phyloP scores from a whole-genome alignment of 2,888 invertebrate genomes.

The Tanytarsus gracilentus region DNA sequence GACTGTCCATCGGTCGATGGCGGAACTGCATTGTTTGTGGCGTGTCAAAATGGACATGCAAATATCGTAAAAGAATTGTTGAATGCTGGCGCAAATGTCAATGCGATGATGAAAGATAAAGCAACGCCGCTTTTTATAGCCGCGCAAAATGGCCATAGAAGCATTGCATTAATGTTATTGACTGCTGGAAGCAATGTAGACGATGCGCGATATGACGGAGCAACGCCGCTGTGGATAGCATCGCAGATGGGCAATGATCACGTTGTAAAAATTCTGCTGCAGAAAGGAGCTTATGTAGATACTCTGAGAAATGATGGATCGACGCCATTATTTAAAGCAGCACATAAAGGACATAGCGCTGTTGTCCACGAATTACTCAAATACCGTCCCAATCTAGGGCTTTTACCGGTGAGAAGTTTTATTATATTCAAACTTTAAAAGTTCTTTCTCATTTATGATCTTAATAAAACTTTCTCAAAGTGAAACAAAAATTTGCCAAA shows the following conservation, averaged over 20 bases:
- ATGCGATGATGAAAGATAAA: constrained; percentile 84
- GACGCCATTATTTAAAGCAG: constrained; percentile 87
- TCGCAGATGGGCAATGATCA: constrained; percentile 89
- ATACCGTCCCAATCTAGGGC: constrained; percentile 68
- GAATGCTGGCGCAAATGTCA: constrained; percentile 69
- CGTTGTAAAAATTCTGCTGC: constrained; percentile 66
- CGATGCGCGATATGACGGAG: constrained; percentile 68
- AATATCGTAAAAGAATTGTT: constrained; percentile 79
- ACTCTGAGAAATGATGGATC: constrained; percentile 75
- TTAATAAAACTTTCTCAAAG: not conserved
- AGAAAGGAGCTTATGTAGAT: constrained; percentile 71
- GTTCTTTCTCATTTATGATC: not conserved
- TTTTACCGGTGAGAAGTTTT: constrained; percentile 60
- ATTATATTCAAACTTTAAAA: not conserved
- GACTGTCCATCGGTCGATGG: constrained; percentile 80
- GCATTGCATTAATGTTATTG: constrained; percentile 63
- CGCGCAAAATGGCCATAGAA: constrained; percentile 85
- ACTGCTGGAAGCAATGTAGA: constrained; percentile 65
- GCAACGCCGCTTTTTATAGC: constrained; percentile 89
- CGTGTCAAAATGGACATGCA: constrained; percentile 84
- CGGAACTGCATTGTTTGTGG: constrained; percentile 85
- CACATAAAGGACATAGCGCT: constrained; percentile 85
- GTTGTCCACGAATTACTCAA: constrained; percentile 77
- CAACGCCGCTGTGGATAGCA: constrained; percentile 88
- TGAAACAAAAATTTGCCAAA: not conserved